Evolutionary conservation across 2,797 vertebrate genomes (phyloP).

Genomic region (Typhlichthys eigenmanni): DNA sequence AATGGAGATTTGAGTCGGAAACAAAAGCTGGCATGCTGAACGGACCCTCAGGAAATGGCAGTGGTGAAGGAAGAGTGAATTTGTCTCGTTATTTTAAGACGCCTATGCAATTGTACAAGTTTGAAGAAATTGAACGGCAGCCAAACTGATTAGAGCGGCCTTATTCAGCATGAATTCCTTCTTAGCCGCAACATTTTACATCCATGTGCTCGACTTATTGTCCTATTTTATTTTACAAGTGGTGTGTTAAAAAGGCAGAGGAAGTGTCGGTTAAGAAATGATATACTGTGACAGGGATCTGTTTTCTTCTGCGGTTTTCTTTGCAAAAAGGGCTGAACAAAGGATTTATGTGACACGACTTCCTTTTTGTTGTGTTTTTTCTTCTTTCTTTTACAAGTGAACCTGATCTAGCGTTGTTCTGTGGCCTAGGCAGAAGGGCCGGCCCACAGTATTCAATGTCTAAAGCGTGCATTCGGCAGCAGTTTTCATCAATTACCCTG

Average conservation of each 20-base stretch:
- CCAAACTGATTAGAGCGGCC: conserved; percentile 50
- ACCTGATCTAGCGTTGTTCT: conserved; percentile 74
- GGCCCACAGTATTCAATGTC: conserved; percentile 34
- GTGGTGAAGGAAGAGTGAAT: conserved; percentile 55
- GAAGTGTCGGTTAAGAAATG: conserved; percentile 66
- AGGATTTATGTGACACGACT: conserved; percentile 76
- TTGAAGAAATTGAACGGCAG: conserved; percentile 42
- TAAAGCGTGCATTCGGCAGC: conserved; percentile 24
- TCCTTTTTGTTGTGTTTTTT: conserved; percentile 57
- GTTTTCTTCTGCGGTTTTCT: conserved; percentile 71
- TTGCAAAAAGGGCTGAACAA: conserved; percentile 68
- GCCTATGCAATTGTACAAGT: conserved; percentile 36
- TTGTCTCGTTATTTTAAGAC: conserved; percentile 66
- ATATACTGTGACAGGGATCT: conserved; percentile 66
- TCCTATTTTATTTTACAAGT: conserved; percentile 24
- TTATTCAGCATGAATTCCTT: conserved; percentile 41
- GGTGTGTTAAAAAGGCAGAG: conserved; percentile 35
- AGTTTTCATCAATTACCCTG: conserved; percentile 22
- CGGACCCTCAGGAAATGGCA: conserved; percentile 53
- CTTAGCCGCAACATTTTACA: conserved; percentile 41
- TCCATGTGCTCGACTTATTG: conserved; percentile 49
- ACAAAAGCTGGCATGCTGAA: conserved; percentile 53
- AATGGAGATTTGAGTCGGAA: conserved; percentile 54
- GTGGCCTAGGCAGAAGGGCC: conserved; percentile 40
- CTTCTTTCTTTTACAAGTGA: conserved; percentile 49